A percentile compares a stretch with the other conserved stretches of the same genome.
Evolutionary conservation across 2,797 vertebrate genomes (phyloP).

Genomic region (Novumbra hubbsi): DNA sequence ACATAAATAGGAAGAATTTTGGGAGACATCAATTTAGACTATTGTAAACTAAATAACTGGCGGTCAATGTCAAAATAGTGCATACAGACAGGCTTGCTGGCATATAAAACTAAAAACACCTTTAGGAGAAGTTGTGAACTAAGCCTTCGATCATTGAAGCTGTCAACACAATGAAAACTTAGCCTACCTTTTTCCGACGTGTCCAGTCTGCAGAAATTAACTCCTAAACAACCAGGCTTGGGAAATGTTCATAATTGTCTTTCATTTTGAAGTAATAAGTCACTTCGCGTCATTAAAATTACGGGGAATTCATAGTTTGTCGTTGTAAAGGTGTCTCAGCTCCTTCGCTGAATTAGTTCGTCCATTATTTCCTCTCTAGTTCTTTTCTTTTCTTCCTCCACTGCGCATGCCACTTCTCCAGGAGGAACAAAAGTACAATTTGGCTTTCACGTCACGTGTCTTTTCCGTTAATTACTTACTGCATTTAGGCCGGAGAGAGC

Average conservation of each 20-base stretch:
- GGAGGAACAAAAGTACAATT: conserved; percentile 37
- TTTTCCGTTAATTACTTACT: conserved; percentile 29
- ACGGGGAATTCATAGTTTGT: neutral
- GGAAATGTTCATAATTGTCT: neutral
- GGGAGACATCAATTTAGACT: neutral
- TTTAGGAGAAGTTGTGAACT: neutral
- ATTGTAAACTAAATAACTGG: neutral
- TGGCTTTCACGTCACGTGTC: conserved; percentile 61
- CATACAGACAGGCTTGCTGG: neutral
- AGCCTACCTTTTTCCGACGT: conserved; percentile 19
- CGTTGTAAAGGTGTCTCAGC: neutral
- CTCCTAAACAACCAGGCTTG: neutral
- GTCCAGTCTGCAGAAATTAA: conserved; percentile 6
- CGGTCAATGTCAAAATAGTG: neutral
- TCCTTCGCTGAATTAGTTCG: neutral
- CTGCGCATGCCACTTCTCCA: conserved; percentile 46
- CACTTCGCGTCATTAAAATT: neutral
- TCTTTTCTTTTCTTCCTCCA: conserved; percentile 1
- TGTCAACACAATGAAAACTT: conserved; percentile 31
- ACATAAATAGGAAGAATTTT: neutral
- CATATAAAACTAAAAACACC: neutral
- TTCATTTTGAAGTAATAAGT: neutral
- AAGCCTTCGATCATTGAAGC: neutral
- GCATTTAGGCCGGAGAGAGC: neutral
- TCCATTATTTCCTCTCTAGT: conserved; percentile 10